Evolutionary conservation across 2,797 vertebrate genomes (phyloP), one percentile per base, ranked within the genome.

Genomic region (Zalophus californianus): DNA sequence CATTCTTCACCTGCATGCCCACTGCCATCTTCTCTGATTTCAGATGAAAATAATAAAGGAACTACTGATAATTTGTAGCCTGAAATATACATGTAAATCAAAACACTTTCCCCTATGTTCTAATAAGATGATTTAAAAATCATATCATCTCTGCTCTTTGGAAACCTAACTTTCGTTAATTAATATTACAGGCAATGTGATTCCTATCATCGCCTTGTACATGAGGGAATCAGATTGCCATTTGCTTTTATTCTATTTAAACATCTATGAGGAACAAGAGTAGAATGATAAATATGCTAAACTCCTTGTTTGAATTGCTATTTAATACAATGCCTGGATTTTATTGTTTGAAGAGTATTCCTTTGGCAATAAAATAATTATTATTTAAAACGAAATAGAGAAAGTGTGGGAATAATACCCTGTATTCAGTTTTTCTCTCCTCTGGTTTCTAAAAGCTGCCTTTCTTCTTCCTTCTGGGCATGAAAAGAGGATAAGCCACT

Each of bases 321-420:
- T 92, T 98, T 97, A 95, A 97, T 95, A 75, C 5, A 97, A 95
- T 90, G 38, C 54, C 94, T 98, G 93, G 96, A 96, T 98, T 98
- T 97, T 97, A 96, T 92, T 96, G 35, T 94, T 98, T 98, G 90
- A 96, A 94, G 96, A 97, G 85, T 94, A 97, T 87, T 97, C 75
- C 97, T 97, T 95, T 93, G 97, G 88, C 92, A 98, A 82, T 44
- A 94, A 96, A 97, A 75, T 80, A 92, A 92, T 95, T 78, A 91
- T 96, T 92, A 52, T 91, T 96, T 91, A 73, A 97, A 91, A 94
- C 48, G 58, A 89, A 95, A 95, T 79, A 48, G 68, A 93, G 27
- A 90, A 79, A 54, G 32, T 95, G 41, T 93, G 70, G 23, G 44
- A 87, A 82, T 92, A 78, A 96, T 60, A 70, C 10, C 91, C 62